These are phyloP conservation scores for Aphelenchoides fujianensis DNA, from an alignment of 1,140 invertebrate genomes.

Conservation along the genomic window DNA sequence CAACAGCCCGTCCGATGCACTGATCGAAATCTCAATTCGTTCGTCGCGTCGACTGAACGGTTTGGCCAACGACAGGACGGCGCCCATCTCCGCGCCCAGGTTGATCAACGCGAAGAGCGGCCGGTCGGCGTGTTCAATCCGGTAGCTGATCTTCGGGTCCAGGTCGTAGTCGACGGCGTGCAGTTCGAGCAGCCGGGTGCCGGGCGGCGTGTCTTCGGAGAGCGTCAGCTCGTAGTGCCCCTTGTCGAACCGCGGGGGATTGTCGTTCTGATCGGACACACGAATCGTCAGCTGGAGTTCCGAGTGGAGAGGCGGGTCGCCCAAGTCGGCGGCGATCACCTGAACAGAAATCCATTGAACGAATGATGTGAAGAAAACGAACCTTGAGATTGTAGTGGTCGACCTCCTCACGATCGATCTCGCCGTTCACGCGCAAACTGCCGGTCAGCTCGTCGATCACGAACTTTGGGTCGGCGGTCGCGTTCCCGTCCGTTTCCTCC, in stretches of 20 bases:
- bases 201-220: constrained; percentile 49
- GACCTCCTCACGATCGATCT: constrained; percentile 85
- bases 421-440: constrained; percentile 81
- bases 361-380: constrained; percentile 12
- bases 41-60: constrained; percentile 37
- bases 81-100: constrained; percentile 44
- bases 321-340: constrained; percentile 53
- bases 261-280: constrained; percentile 88
- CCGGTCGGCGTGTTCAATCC: constrained; percentile 43
- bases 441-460: constrained; percentile 84
- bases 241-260: constrained; percentile 79
- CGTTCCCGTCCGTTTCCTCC: background rate
- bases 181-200: constrained; percentile 50
- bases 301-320: constrained; percentile 50
- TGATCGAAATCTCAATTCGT: constrained; percentile 29
- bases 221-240: constrained; percentile 47
- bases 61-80: constrained; percentile 46
- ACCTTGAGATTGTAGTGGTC: constrained; percentile 69
- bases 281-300: constrained; percentile 73
- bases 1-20: background rate
- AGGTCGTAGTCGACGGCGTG: constrained; percentile 49
- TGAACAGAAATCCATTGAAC: no score
- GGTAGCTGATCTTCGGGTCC: constrained; percentile 54
- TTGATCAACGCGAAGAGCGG: constrained; percentile 47
- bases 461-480: constrained; percentile 69